phyloP scores from a whole-genome alignment of 2,888 invertebrate genomes.

The Diaprepes abbreviatus region DNA sequence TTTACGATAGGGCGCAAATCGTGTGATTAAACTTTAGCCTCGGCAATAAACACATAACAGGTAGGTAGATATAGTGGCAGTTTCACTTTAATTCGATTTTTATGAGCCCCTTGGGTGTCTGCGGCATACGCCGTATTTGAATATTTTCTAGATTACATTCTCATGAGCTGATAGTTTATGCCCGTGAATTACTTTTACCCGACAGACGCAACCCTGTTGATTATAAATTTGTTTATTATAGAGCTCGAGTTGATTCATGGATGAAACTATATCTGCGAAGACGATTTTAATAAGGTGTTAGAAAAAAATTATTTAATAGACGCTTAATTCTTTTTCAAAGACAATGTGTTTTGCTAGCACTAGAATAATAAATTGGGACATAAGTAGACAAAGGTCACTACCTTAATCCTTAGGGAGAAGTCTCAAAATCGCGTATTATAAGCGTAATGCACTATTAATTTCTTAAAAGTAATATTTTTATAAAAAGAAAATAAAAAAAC shows the following conservation, averaged over 20 bases:
- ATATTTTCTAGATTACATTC: slow-evolving; percentile 47
- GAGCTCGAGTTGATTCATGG: not conserved
- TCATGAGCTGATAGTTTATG: slow-evolving; percentile 47
- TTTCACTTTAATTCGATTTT: slow-evolving; percentile 48
- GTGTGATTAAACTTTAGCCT: slow-evolving; percentile 31
- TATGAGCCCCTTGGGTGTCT: slow-evolving; percentile 42
- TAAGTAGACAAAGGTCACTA: no score
- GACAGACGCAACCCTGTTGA: slow-evolving; percentile 31
- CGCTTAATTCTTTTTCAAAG: no score
- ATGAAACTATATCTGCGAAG: no score
- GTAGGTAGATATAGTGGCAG: slow-evolving; percentile 43
- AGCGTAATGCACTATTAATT: no score
- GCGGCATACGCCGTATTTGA: slow-evolving; percentile 45
- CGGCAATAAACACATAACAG: slow-evolving; percentile 46
- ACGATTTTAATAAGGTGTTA: no score
- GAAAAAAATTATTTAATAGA: no score
- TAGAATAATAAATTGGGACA: no score
- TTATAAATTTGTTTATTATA: slow-evolving; percentile 38
- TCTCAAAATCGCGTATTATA: no score
- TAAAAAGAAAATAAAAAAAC: no score
- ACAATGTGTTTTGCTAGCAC: no score
- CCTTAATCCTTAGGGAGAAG: no score
- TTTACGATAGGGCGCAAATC: slow-evolving; percentile 32
- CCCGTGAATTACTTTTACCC: slow-evolving; percentile 38
- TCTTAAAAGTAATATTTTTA: no score